phyloP scores from a whole-genome alignment of 2,888 invertebrate genomes.

The Scrobipalpa costella region DNA sequence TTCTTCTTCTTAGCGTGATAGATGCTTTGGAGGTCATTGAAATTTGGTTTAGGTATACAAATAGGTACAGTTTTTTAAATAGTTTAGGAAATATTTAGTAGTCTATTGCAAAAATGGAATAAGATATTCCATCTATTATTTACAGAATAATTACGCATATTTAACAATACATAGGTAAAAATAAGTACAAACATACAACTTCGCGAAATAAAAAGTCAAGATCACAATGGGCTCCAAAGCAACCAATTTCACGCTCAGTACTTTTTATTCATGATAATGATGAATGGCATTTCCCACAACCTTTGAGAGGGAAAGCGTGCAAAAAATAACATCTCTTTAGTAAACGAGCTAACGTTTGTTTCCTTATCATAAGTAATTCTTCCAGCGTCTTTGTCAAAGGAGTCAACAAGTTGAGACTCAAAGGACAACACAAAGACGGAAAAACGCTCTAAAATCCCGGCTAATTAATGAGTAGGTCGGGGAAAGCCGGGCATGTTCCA shows the following conservation, averaged over 20 bases:
- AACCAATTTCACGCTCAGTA: constrained; percentile 3
- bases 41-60: too few species aligned
- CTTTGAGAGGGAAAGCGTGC: constrained; percentile 1
- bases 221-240: constrained; percentile 7
- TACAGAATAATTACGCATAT: too few species aligned
- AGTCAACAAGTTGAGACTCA: constrained; percentile 11
- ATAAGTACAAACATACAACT: neutral
- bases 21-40: too few species aligned
- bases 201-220: neutral
- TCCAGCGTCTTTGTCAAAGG: constrained; percentile 15
- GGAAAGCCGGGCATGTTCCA: constrained; percentile 44
- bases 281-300: constrained; percentile 7
- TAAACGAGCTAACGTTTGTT: constrained; percentile 2
- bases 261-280: constrained; percentile 10
- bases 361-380: constrained; percentile 12
- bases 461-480: constrained; percentile 39
- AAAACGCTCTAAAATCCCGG: constrained; percentile 31
- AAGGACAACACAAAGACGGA: constrained; percentile 15
- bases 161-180: too few species aligned
- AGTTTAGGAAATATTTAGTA: too few species aligned
- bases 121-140: too few species aligned
- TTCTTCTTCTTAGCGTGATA: too few species aligned
- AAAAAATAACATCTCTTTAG: neutral
- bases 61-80: too few species aligned
- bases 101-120: too few species aligned